A percentile compares a stretch with the other conserved stretches of the same genome.
Evolutionary conservation across 2,888 invertebrate species (phyloP).

Genomic region (Tholera decimalis): DNA sequence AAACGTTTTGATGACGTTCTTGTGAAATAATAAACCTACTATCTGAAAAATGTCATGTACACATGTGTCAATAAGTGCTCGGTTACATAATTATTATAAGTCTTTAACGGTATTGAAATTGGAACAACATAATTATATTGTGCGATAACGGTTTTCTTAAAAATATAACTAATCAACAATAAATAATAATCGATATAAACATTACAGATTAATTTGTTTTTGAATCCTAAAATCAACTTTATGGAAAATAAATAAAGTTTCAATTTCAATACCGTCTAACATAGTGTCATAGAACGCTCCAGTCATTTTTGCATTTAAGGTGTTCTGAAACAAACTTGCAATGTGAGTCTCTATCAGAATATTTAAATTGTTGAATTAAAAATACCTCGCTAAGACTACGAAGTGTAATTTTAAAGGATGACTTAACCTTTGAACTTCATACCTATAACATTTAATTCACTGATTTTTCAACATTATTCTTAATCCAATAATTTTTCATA

Average conservation of each 20-base stretch:
- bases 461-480: constrained; percentile 15
- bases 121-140: background rate
- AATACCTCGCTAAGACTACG: constrained; percentile 11
- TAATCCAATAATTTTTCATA: constrained; percentile 6
- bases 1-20: constrained; percentile 29
- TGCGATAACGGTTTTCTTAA: background rate
- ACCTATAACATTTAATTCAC: constrained; percentile 8
- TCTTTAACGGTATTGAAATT: constrained; percentile 46
- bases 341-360: constrained; percentile 27
- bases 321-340: constrained; percentile 46
- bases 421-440: constrained; percentile 7
- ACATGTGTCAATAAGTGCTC: constrained; percentile 67
- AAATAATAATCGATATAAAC: constrained; percentile 36
- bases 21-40: constrained; percentile 45
- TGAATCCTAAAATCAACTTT: background rate
- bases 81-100: constrained; percentile 46
- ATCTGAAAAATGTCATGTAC: constrained; percentile 68
- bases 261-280: constrained; percentile 51
- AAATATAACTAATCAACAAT: constrained; percentile 47
- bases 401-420: constrained; percentile 26
- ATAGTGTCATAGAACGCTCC: constrained; percentile 43
- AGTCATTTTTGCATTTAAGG: constrained; percentile 29
- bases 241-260: background rate
- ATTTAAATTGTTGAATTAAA: constrained; percentile 12
- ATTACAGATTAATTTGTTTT: background rate